Percentiles rank a stretch among this genome's conserved stretches.
These are phyloP conservation scores for Limnothrissa miodon DNA, from an alignment of 2,113 vertebrate genomes.

Conservation along the genomic window DNA sequence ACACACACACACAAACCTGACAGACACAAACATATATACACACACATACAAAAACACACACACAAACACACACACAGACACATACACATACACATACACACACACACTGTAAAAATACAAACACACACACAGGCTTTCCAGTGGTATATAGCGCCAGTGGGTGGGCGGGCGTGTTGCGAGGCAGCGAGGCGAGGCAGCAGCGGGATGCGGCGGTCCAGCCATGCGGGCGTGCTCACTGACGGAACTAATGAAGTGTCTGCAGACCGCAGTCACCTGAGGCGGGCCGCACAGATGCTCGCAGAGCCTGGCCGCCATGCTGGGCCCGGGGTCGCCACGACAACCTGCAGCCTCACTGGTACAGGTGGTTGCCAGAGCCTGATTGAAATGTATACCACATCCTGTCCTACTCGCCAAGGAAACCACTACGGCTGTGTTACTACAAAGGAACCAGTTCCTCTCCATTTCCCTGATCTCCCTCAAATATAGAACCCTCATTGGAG, in stretches of 20 bases:
- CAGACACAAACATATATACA: slow-evolving; percentile 17
- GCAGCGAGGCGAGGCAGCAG: neutral
- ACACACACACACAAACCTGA: slow-evolving; percentile 10
- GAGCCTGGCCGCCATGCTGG: too few relatives aligned
- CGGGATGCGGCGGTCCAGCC: neutral
- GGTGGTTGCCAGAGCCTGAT: neutral
- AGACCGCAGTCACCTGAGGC: neutral
- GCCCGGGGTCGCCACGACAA: neutral
- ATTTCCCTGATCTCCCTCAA: too few relatives aligned
- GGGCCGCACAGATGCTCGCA: neutral
- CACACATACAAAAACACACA: slow-evolving; percentile 6
- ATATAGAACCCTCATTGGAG: too few relatives aligned
- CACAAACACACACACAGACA: neutral
- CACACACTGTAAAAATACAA: neutral
- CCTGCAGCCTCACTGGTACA: neutral
- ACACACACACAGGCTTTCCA: neutral
- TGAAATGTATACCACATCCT: neutral
- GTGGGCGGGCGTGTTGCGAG: too few relatives aligned
- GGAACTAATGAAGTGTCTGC: neutral
- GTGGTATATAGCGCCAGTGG: neutral
- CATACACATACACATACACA: slow-evolving; percentile 36
- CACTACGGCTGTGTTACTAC: too few relatives aligned
- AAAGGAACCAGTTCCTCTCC: too few relatives aligned
- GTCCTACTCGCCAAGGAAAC: neutral
- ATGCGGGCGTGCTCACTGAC: neutral